phyloP scores from a whole-genome alignment of 2,113 vertebrate genomes.

The Manacus vitellinus region DNA sequence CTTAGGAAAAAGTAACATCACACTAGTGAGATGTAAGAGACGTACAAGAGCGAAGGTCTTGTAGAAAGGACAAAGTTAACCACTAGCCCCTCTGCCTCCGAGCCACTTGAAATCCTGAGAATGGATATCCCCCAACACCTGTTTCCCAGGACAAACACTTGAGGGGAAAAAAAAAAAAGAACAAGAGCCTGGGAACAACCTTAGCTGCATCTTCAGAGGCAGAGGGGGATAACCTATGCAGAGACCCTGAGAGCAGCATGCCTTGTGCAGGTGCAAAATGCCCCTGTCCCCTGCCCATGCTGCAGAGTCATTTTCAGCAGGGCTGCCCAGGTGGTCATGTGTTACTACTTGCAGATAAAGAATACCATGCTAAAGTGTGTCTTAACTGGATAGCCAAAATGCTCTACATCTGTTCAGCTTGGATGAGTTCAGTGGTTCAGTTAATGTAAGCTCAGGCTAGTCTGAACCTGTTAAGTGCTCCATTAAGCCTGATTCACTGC shows the following conservation, averaged over 20 bases:
- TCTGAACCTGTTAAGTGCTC: slow-evolving; percentile 53
- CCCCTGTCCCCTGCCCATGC: background rate
- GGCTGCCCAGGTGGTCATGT: background rate
- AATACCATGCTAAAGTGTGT: background rate
- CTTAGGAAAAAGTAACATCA: background rate
- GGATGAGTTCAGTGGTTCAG: slow-evolving; percentile 18
- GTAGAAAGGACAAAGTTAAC: background rate
- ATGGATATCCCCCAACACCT: background rate
- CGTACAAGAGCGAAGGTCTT: background rate
- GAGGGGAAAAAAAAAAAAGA: background rate
- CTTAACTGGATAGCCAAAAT: background rate
- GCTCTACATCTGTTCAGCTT: slow-evolving; percentile 35
- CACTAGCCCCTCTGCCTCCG: background rate
- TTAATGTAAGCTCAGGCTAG: slow-evolving; percentile 30
- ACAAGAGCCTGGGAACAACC: background rate
- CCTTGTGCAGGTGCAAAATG: background rate
- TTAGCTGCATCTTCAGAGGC: background rate
- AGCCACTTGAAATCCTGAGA: background rate
- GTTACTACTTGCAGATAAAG: background rate
- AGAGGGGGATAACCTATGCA: background rate
- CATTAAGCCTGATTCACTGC: slow-evolving; percentile 42
- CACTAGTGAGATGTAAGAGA: background rate
- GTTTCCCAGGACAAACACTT: background rate
- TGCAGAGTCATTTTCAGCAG: background rate
- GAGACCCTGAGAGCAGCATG: background rate